phyloP scores from a whole-genome alignment of 2,113 vertebrate species.

The Hylia prasina region DNA sequence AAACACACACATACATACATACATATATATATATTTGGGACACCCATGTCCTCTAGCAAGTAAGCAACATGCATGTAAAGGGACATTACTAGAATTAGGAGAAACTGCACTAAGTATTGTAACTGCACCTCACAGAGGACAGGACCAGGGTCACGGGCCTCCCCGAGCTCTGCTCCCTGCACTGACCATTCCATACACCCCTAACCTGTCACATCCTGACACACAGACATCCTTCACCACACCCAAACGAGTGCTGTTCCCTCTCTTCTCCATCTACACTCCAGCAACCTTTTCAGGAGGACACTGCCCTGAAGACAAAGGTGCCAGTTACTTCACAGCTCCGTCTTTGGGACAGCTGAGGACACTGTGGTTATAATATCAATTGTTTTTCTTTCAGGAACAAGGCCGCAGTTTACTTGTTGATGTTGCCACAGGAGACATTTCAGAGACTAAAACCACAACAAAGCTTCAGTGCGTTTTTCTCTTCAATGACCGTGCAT shows the following conservation, averaged over 20 bases:
- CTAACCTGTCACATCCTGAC: neutral
- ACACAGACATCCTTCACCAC: neutral
- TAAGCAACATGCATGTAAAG: accelerated
- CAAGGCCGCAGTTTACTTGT: slow-evolving; percentile 1
- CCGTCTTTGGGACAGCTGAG: neutral
- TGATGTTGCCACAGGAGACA: neutral
- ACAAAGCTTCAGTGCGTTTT: neutral
- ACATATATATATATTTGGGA: neutral
- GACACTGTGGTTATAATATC: neutral
- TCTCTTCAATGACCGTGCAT: neutral
- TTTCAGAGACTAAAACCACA: neutral
- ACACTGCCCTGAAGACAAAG: neutral
- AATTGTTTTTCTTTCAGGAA: neutral
- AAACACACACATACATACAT: accelerated
- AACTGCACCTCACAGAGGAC: neutral
- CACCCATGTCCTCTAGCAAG: neutral
- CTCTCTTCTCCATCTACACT: neutral
- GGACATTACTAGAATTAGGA: neutral
- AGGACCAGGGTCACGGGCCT: neutral
- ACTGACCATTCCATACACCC: accelerated
- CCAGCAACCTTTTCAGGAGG: neutral
- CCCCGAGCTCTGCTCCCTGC: neutral
- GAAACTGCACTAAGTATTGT: neutral
- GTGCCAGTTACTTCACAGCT: neutral
- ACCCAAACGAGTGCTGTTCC: neutral